Base-by-base conservation (phyloP, 2,113 vertebrate genomes). In the Sialia sialis region DNA sequence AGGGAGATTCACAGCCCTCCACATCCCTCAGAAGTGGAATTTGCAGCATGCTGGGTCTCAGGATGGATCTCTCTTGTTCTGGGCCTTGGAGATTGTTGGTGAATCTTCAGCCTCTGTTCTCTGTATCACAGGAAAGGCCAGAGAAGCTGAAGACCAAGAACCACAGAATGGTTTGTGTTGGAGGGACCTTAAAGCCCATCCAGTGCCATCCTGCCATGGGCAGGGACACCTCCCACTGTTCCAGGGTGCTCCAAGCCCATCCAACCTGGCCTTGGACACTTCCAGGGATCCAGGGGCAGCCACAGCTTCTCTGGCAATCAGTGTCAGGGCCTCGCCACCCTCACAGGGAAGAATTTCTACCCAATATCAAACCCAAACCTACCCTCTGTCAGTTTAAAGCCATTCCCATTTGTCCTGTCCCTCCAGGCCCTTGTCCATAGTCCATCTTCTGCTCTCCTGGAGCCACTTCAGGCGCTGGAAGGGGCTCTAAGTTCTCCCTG, bases 221-320 rank as follows among this genome's bases (percentile, higher is more conserved):
- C 78, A 89, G 23, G 46, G 11, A 39, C 78, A 75, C 5, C 7
- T 82, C 1, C 16, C 34, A 41, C 25, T 3, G 0, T 4, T 16
- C 46, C 29, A 55, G 20, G 10, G 0, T 62, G 14, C 17, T 89
- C 34, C 52, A 81, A 44, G 7, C 4, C 10, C 0, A 0, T 51
- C 59, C 44, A 52, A 0, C 10, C 23, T n/a, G 46, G 4, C n/a
- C 25, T 75, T 39, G 39, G 7, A 16, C 14, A 36, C 4, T 32
- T 6, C 7, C 48, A 89, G 46, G 39, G 25, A 22, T 41, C 6
- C n/a, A n/a, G n/a, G n/a, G n/a, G n/a, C n/a, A n/a, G n/a, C n/a
- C 59, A 60, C 23, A 76, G 34, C 55, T 69, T 3, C 34, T 30
- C 25, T 78, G 63, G 10, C 8, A 46, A 0, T 14, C 18, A 54